These are phyloP conservation scores for Aethina tumida DNA, from an alignment of 1,140 invertebrate genomes.

Conservation along the genomic window DNA sequence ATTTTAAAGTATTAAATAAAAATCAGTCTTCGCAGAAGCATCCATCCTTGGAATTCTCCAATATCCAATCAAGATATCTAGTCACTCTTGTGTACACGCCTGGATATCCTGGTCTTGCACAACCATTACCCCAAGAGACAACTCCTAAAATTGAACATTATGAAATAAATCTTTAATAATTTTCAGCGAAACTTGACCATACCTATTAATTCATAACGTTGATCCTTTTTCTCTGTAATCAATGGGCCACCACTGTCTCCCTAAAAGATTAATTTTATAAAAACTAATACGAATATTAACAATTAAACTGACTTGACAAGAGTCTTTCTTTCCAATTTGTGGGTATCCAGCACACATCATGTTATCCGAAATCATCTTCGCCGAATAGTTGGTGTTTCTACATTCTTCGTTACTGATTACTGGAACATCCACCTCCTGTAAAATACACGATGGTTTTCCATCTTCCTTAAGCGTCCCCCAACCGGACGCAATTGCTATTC, in stretches of 20 bases:
- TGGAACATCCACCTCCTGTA: conserved; percentile 74
- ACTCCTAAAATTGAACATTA: conserved; percentile 29
- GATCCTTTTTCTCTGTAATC: conserved; percentile 56
- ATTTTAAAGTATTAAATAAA: no score
- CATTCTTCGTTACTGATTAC: conserved; percentile 70
- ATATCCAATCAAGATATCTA: conserved; percentile 67
- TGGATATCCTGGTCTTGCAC: conserved; percentile 61
- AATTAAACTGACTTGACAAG: conserved; percentile 58
- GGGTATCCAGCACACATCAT: conserved; percentile 79
- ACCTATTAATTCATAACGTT: conserved; percentile 71
- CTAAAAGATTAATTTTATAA: conserved; percentile 40
- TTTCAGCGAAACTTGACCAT: conserved; percentile 12
- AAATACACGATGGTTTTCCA: conserved; percentile 66
- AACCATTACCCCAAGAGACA: conserved; percentile 48
- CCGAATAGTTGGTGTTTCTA: conserved; percentile 64
- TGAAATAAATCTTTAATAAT: not conserved
- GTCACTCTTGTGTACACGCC: conserved; percentile 74
- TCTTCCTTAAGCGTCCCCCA: conserved; percentile 79
- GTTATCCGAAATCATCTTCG: conserved; percentile 72
- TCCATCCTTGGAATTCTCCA: conserved; percentile 58
- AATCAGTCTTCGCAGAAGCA: conserved; percentile 53
- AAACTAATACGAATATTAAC: conserved; percentile 6
- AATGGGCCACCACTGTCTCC: conserved; percentile 88
- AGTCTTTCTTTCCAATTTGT: conserved; percentile 64
- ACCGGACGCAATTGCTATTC: conserved; percentile 62